A percentile compares a stretch with the other conserved stretches of the same genome.
These are phyloP conservation scores for Yponomeuta evonymella DNA, from an alignment of 2,888 invertebrate genomes.

Conservation along the genomic window DNA sequence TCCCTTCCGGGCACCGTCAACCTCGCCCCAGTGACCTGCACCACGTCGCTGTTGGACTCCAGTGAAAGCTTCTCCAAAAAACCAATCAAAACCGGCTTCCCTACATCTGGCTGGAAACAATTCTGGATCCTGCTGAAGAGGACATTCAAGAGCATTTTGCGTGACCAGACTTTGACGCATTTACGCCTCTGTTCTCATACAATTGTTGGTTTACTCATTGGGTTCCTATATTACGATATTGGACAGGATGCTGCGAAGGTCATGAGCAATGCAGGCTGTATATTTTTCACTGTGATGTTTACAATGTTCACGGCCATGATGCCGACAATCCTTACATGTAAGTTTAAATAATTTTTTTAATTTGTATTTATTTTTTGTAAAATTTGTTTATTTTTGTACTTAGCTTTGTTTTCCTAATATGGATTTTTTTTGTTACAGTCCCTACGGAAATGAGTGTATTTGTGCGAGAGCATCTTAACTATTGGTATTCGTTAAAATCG, in stretches of 20 bases:
- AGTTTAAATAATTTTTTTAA: conserved; percentile 56
- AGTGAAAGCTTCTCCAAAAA: conserved; percentile 82
- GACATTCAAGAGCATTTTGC: conserved; percentile 86
- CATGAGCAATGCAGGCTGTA: conserved; percentile 95
- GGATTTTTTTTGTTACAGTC: conserved; percentile 78
- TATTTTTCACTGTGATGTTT: conserved; percentile 97
- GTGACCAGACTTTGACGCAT: conserved; percentile 92
- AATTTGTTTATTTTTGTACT: too few species aligned
- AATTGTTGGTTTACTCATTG: conserved; percentile 92
- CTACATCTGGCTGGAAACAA: conserved; percentile 88
- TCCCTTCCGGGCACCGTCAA: conserved; percentile 52
- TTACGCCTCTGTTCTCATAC: conserved; percentile 91
- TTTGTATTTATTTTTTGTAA: too few species aligned
- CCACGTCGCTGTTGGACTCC: conserved; percentile 82
- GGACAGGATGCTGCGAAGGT: conserved; percentile 96
- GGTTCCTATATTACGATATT: conserved; percentile 94
- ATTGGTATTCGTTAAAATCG: conserved; percentile 98
- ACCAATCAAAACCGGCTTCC: conserved; percentile 83
- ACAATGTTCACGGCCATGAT: conserved; percentile 99
- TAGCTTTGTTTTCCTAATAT: not conserved
- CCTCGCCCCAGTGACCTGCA: conserved; percentile 78
- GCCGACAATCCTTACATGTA: conserved; percentile 98
- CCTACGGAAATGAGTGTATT: conserved; percentile 97
- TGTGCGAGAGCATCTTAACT: conserved; percentile 95
- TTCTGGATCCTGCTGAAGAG: conserved; percentile 92